A percentile compares a stretch with the other conserved stretches of the same genome.
Conservation (phyloP, 2,797 vertebrate species). For the Malacoctenus gilli region DNA sequence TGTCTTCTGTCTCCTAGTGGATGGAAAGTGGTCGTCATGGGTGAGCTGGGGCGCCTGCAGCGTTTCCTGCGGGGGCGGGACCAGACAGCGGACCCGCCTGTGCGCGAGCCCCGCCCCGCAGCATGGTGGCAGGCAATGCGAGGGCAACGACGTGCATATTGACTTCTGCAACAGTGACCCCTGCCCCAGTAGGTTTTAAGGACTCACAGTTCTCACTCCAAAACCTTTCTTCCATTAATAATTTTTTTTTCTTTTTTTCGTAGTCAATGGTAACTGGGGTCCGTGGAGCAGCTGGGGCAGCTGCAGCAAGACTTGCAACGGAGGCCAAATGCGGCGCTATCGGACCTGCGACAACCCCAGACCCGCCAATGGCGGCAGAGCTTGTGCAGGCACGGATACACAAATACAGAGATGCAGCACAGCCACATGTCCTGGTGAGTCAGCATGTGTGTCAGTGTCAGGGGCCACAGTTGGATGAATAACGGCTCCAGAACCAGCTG, state of each 20-base stretch:
- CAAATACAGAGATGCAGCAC: slow-evolving; percentile 90
- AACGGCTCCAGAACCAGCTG: neutral
- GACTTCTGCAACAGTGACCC: slow-evolving; percentile 95
- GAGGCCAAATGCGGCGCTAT: slow-evolving; percentile 91
- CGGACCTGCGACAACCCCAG: slow-evolving; percentile 91
- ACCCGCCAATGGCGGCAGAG: slow-evolving; percentile 88
- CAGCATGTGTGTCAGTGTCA: neutral
- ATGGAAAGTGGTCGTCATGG: slow-evolving; percentile 94
- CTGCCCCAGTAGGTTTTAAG: slow-evolving; percentile 88
- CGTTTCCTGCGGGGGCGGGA: slow-evolving; percentile 92
- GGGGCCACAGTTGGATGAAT: neutral
- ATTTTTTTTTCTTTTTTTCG: slow-evolving; percentile 3
- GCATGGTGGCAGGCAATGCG: slow-evolving; percentile 88
- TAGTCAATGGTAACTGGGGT: slow-evolving; percentile 93
- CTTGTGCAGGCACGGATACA: slow-evolving; percentile 89
- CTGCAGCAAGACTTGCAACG: slow-evolving; percentile 90
- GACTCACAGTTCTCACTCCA: too few species aligned
- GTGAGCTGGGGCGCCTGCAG: slow-evolving; percentile 91
- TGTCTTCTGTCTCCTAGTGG: slow-evolving; percentile 77
- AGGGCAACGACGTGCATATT: slow-evolving; percentile 88
- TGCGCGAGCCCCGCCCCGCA: slow-evolving; percentile 89
- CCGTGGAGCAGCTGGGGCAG: slow-evolving; percentile 92
- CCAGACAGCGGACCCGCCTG: slow-evolving; percentile 87
- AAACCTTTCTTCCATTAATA: neutral
- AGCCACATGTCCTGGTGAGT: slow-evolving; percentile 87